phyloP scores from a whole-genome alignment of 1,140 invertebrate species.

The Mercenaria mercenaria region DNA sequence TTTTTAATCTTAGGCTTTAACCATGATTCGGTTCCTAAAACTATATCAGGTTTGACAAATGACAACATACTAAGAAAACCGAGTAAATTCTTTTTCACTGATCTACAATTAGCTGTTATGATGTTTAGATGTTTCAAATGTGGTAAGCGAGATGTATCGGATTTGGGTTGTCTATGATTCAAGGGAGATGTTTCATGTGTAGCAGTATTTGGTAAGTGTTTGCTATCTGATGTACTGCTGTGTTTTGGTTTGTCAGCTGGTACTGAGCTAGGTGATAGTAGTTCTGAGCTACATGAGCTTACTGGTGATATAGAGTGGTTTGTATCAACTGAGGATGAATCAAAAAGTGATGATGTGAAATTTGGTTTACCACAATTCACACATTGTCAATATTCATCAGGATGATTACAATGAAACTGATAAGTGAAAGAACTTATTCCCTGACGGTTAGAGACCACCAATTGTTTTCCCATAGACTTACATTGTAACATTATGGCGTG shows the following conservation, averaged over 20 bases:
- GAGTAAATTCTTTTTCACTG: not conserved
- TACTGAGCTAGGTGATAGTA: too few species aligned
- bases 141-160: not conserved
- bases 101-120: not conserved
- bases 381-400: too few species aligned
- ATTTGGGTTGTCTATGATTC: too few species aligned
- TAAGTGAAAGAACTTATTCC: not conserved
- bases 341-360: not conserved
- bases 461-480: too few species aligned
- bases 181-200: not conserved
- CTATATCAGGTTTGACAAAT: constrained; percentile 16
- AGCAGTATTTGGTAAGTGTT: not conserved
- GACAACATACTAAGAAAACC: constrained; percentile 15
- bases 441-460: too few species aligned
- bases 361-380: too few species aligned
- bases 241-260: too few species aligned
- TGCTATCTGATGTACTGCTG: not conserved
- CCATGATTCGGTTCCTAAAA: constrained; percentile 24
- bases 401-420: not conserved
- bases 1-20: constrained; percentile 30
- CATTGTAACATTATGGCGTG: too few species aligned
- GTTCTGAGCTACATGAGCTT: not conserved
- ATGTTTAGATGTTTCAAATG: not conserved
- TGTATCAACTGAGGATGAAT: too few species aligned
- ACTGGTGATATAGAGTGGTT: too few species aligned